Base-by-base conservation (phyloP, 2,797 vertebrate genomes). In the Parauchenoglanis punctatus region DNA sequence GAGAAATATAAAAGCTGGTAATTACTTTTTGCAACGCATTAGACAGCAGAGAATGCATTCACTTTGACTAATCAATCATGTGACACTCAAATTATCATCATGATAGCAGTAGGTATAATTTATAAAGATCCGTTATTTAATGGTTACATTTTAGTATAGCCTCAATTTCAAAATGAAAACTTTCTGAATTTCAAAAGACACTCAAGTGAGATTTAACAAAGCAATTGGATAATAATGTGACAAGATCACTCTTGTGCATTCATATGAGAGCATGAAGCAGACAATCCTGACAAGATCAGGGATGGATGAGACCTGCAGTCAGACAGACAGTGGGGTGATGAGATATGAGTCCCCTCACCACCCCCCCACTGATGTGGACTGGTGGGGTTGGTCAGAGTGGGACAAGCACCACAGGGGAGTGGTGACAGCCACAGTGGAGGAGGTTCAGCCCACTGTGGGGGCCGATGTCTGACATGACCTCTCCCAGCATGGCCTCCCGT, bases 381-480 rank as follows among this genome's bases (percentile, higher is more conserved):
- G 91, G 92, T 91, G 93, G 90, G 94, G 92, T 93, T 92, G 56
- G 90, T 91, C 92, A 92, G 92, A 92, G 91, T 88, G 93, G 92
- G 93, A 93, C 85, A 31, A 72, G 89, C 92, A 91, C 92, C 93
- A 92, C 93, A 87, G 91, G 95, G 94, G 95, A 91, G 92, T 91
- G 93, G 92, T 97, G 96, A 97, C 95, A 96, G 94, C 91, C 95
- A 95, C 95, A 93, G 95, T 95, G 94, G 95, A 95, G 95, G 94
- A 97, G 95, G 96, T 94, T 93, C 86, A 88, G 89, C 92, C 94
- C 94, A 89, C 96, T 94, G 94, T 94, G 95, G 94, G 96, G 95
- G 96, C 92, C 94, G 96, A 96, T 97, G 96, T 97, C 96, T 97
- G 96, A 97, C 96, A 97, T 93, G 95, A 96, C 96, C 96, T 94